A percentile compares a stretch with the other conserved stretches of the same genome.
Conservation (phyloP, 2,113 vertebrate species). For the Fulmarus glacialis region DNA sequence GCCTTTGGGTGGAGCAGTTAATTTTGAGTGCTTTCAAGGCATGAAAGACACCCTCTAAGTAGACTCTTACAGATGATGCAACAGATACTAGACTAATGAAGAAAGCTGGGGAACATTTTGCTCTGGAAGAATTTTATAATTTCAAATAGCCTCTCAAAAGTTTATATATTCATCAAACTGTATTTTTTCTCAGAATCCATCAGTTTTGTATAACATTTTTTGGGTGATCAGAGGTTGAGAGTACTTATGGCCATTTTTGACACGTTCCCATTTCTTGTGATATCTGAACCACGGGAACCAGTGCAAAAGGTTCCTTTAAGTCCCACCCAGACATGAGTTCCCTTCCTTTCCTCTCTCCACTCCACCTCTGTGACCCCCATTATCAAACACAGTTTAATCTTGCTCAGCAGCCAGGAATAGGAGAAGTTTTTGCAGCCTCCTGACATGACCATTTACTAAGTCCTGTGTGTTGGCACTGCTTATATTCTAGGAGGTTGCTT, state of each 20-base stretch:
- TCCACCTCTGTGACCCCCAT: background rate
- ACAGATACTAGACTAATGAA: background rate
- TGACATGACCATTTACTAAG: background rate
- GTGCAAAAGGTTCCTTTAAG: background rate
- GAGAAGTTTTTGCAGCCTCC: background rate
- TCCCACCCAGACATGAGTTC: background rate
- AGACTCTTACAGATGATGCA: background rate
- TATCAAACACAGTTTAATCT: background rate
- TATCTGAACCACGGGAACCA: background rate
- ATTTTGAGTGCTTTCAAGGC: background rate
- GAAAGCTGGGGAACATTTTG: background rate
- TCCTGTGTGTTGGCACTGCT: background rate
- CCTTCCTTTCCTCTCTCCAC: background rate
- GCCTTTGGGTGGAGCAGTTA: background rate
- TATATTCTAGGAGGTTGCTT: background rate
- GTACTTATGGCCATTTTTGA: background rate
- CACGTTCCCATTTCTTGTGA: background rate
- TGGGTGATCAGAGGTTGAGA: background rate
- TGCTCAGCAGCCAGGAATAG: background rate
- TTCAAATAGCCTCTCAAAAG: background rate
- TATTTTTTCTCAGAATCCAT: background rate
- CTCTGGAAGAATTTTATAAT: background rate
- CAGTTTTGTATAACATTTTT: background rate
- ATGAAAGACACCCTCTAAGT: background rate
- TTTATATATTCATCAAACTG: background rate